A percentile compares a stretch with the other conserved stretches of the same genome.
Conservation (phyloP, 2,797 vertebrate species). For the Discoglossus pictus region DNA sequence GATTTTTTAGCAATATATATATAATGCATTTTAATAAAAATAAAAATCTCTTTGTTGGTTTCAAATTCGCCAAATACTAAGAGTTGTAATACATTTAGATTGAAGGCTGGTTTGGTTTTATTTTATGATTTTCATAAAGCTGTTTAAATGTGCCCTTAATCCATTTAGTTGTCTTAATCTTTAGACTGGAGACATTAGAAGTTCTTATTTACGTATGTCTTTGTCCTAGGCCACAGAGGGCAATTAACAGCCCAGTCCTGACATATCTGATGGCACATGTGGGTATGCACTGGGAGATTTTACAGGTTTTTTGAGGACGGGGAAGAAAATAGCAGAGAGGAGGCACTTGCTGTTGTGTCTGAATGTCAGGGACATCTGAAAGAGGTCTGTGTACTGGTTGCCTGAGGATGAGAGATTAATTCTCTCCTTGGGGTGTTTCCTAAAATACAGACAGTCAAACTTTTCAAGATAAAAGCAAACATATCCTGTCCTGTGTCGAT, state of each 20-base stretch:
- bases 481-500: constrained; percentile 69
- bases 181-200: too few relatives aligned
- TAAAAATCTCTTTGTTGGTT: too few relatives aligned
- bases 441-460: constrained; percentile 68
- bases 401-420: constrained; percentile 73
- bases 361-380: constrained; percentile 53
- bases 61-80: too few relatives aligned
- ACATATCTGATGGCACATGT: constrained; percentile 44
- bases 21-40: too few relatives aligned
- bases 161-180: too few relatives aligned
- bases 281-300: constrained; percentile 32
- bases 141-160: too few relatives aligned
- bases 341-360: constrained; percentile 60
- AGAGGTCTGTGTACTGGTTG: constrained; percentile 53
- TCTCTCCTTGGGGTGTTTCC: constrained; percentile 70
- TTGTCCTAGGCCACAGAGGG: constrained; percentile 56
- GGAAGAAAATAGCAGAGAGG: constrained; percentile 55
- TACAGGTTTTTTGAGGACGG: constrained; percentile 56
- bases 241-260: constrained; percentile 52
- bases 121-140: too few relatives aligned
- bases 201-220: neutral
- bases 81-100: too few relatives aligned
- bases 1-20: too few relatives aligned
- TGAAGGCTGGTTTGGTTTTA: too few relatives aligned
- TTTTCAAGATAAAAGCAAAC: constrained; percentile 74